Evolutionary conservation across 2,797 vertebrate genomes (phyloP).

Genomic region (Anabacerthia variegaticeps): DNA sequence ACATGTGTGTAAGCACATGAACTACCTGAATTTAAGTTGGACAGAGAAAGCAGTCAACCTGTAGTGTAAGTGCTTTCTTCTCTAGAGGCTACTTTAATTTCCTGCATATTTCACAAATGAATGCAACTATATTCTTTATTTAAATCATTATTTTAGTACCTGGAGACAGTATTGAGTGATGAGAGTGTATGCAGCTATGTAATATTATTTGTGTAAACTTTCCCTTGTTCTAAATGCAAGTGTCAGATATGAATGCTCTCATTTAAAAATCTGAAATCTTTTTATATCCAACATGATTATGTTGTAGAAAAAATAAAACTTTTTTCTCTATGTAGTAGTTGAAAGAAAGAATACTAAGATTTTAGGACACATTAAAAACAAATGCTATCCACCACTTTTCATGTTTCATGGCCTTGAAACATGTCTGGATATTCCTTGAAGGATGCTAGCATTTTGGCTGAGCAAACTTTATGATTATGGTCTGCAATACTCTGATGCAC

Average conservation of each 20-base stretch:
- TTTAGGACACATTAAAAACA: not conserved
- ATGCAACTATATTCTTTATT: not conserved
- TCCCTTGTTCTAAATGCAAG: not conserved
- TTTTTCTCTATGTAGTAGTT: not conserved
- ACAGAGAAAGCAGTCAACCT: not conserved
- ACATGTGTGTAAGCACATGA: accelerated
- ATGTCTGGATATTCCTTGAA: not conserved
- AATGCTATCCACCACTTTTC: not conserved
- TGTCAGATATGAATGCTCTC: not conserved
- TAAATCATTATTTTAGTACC: not conserved
- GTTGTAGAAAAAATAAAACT: not conserved
- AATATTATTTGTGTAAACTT: not conserved
- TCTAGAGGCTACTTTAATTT: not conserved
- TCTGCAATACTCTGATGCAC: not conserved
- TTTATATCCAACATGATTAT: not conserved
- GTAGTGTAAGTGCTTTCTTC: not conserved
- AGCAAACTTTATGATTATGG: not conserved
- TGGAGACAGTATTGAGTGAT: not conserved
- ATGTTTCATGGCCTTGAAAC: not conserved
- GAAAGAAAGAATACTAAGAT: not conserved
- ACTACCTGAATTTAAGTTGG: not conserved
- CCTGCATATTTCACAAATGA: not conserved
- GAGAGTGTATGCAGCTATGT: not conserved
- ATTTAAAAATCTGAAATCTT: not conserved
- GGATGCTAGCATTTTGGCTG: not conserved